Conservation (phyloP, 2,113 vertebrate species). For the Oceanites oceanicus region DNA sequence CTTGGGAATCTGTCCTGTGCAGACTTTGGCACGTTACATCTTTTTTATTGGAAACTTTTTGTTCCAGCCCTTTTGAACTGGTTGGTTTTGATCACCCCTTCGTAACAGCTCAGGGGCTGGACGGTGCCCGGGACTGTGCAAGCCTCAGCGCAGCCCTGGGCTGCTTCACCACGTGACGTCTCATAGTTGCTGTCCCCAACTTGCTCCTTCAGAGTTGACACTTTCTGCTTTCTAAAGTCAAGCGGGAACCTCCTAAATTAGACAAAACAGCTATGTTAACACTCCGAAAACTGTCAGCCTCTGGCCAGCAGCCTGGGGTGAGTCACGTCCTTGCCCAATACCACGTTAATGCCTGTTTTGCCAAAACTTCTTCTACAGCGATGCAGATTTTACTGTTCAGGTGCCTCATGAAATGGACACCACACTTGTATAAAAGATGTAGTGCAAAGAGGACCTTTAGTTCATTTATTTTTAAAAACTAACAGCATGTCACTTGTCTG, state of each 20-base stretch:
- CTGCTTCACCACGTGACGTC: accelerated
- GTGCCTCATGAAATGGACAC: neutral
- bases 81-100: neutral
- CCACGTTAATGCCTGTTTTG: neutral
- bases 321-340: neutral
- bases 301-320: neutral
- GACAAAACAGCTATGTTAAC: too few relatives aligned
- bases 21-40: neutral
- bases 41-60: neutral
- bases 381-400: neutral
- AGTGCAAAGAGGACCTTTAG: neutral
- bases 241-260: neutral
- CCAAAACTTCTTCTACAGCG: neutral
- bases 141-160: neutral
- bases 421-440: neutral
- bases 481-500: neutral
- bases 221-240: neutral
- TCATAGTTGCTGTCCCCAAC: neutral
- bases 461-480: neutral
- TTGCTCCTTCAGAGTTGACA: accelerated
- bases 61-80: neutral
- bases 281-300: neutral
- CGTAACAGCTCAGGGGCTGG: neutral
- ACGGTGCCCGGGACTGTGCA: accelerated
- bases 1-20: neutral